Conservation (phyloP, 2,888 invertebrate species). For the Sinelater perroti region DNA sequence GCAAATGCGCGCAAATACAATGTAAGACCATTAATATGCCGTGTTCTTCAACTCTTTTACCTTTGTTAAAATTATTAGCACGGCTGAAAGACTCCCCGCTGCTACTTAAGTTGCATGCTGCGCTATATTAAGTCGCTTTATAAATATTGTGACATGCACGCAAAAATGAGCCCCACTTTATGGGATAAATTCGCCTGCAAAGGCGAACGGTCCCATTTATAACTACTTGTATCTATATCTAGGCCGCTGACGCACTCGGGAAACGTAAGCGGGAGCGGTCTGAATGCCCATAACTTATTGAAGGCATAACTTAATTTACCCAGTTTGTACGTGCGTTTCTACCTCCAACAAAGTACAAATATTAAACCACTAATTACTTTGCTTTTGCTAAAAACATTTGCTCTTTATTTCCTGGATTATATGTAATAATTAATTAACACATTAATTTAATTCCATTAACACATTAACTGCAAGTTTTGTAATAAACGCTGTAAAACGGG, state of each 20-base stretch:
- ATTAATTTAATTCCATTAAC: too few species aligned
- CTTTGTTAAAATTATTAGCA: constrained; percentile 25
- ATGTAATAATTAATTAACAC: too few species aligned
- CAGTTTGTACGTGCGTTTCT: background rate
- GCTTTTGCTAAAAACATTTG: too few species aligned
- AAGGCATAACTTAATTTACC: constrained; percentile 6
- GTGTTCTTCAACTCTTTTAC: constrained; percentile 22
- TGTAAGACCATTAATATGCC: constrained; percentile 23
- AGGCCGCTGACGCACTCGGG: constrained; percentile 1
- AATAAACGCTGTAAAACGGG: too few species aligned
- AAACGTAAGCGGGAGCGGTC: constrained; percentile 5
- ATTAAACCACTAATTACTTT: too few species aligned
- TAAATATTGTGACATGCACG: constrained; percentile 33
- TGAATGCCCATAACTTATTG: constrained; percentile 10
- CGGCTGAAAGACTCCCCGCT: constrained; percentile 25
- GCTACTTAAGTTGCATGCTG: constrained; percentile 31
- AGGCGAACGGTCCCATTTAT: constrained; percentile 23
- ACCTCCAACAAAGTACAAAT: too few species aligned
- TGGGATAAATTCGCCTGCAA: constrained; percentile 17
- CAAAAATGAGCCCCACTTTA: constrained; percentile 30
- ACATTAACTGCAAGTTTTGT: too few species aligned
- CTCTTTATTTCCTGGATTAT: too few species aligned
- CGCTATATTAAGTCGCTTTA: constrained; percentile 28
- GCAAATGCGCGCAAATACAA: constrained; percentile 20
- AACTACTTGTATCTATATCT: constrained; percentile 21